Conservation (phyloP, 23 tunicate species). For the Styela clava region DNA sequence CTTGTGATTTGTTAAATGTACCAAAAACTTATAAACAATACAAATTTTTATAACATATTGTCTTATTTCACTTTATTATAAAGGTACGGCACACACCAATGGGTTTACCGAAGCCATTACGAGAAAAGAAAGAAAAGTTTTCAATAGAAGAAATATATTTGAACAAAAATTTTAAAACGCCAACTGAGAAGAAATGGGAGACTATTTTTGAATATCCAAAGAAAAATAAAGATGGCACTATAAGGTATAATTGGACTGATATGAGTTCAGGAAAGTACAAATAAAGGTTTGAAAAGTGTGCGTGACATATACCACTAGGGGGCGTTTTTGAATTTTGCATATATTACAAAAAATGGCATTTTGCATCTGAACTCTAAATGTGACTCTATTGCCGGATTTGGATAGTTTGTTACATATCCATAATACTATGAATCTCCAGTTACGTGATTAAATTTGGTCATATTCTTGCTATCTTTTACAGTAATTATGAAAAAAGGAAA, state of each 20-base stretch:
- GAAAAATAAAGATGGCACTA: slow-evolving; percentile 63
- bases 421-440: too few species aligned
- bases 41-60: too few species aligned
- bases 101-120: slow-evolving; percentile 76
- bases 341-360: not conserved
- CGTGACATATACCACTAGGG: not conserved
- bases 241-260: slow-evolving; percentile 46
- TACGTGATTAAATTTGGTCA: too few species aligned
- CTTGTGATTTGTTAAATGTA: too few species aligned
- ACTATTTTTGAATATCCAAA: slow-evolving; percentile 87
- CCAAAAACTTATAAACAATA: too few species aligned
- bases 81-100: slow-evolving; percentile 81
- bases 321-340: not conserved
- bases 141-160: slow-evolving; percentile 81
- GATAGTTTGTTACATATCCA: too few species aligned
- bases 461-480: slow-evolving; percentile 9
- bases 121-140: slow-evolving; percentile 63
- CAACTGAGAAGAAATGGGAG: slow-evolving; percentile 47
- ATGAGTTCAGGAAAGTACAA: not conserved
- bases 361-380: too few species aligned
- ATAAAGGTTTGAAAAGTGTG: not conserved
- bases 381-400: too few species aligned
- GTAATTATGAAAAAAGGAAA: slow-evolving; percentile 39
- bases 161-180: slow-evolving; percentile 80
- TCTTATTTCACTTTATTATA: too few species aligned